Evolutionary conservation across 1,140 invertebrate species (phyloP).

Genomic region (honey bee (Apis mellifera)): DNA sequence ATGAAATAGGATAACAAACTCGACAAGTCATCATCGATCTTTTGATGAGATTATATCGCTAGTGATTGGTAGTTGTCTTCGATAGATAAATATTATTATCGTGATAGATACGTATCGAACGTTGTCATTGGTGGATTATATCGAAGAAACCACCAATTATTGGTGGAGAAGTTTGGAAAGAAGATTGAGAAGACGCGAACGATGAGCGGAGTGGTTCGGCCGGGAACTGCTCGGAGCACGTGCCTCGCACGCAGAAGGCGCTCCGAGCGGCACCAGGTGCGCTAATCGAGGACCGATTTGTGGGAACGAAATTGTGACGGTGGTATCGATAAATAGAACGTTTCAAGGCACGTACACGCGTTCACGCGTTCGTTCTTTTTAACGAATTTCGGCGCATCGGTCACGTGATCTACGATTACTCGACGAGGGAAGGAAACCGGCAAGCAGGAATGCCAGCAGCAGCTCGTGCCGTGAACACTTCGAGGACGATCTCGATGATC

Average conservation of each 20-base stretch:
- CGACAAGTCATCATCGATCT: background rate
- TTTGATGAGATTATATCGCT: no score
- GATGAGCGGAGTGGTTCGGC: constrained; percentile 59
- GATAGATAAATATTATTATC: no score
- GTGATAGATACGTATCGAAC: background rate
- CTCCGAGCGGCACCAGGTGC: constrained; percentile 63
- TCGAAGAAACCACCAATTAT: background rate
- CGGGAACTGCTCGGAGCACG: constrained; percentile 66
- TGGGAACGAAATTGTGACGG: constrained; percentile 29
- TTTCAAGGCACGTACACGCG: background rate
- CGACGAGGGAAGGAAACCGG: background rate
- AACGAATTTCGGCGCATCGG: background rate
- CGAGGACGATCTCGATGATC: constrained; percentile 60
- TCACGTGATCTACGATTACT: background rate
- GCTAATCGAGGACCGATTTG: constrained; percentile 60
- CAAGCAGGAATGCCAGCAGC: constrained; percentile 28
- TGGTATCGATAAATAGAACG: constrained; percentile 47
- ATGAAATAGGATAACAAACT: no score
- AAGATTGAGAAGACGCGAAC: constrained; percentile 40
- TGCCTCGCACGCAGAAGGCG: constrained; percentile 69
- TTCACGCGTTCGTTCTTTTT: background rate
- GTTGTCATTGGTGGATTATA: background rate
- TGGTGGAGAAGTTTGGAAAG: background rate
- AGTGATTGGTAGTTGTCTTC: no score
- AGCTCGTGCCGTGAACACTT: constrained; percentile 16